phyloP scores from a whole-genome alignment of 2,888 invertebrate species.

The Girardia tigrina region DNA sequence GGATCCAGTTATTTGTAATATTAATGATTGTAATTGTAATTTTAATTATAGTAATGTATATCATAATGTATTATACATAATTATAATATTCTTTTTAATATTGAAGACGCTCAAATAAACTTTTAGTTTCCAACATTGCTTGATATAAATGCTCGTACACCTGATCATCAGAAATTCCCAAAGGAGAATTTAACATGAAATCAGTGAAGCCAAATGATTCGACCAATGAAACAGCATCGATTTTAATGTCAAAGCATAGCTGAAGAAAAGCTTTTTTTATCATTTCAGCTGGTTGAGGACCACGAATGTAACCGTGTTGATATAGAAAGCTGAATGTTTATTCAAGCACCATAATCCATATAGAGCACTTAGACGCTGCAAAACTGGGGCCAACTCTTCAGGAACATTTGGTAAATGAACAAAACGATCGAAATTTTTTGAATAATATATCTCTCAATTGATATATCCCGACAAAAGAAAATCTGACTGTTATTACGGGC shows the following conservation, averaged over 20 bases:
- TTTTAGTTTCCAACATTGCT: too few species aligned
- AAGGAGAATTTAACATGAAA: conserved; percentile 70
- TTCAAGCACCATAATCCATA: not conserved
- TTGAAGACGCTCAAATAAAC: too few species aligned
- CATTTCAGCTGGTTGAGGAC: conserved; percentile 48
- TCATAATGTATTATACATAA: too few species aligned
- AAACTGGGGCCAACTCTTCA: not conserved
- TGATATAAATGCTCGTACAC: too few species aligned
- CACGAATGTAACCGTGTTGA: conserved; percentile 49
- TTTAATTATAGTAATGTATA: too few species aligned
- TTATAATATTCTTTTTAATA: too few species aligned
- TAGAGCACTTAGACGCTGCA: not conserved
- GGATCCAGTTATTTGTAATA: too few species aligned
- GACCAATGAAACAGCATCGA: conserved; percentile 63
- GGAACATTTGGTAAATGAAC: not conserved
- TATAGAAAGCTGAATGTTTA: too few species aligned
- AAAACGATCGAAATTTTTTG: conserved; percentile 16
- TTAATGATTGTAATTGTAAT: too few species aligned
- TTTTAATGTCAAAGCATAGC: conserved; percentile 62
- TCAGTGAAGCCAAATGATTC: conserved; percentile 78
- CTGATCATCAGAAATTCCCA: conserved; percentile 71
- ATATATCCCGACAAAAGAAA: too few species aligned
- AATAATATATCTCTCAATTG: not conserved
- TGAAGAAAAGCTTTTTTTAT: conserved; percentile 60
- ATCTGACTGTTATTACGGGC: too few species aligned